phyloP scores from a whole-genome alignment of 1,140 invertebrate genomes.

The Plutomurus gul region DNA sequence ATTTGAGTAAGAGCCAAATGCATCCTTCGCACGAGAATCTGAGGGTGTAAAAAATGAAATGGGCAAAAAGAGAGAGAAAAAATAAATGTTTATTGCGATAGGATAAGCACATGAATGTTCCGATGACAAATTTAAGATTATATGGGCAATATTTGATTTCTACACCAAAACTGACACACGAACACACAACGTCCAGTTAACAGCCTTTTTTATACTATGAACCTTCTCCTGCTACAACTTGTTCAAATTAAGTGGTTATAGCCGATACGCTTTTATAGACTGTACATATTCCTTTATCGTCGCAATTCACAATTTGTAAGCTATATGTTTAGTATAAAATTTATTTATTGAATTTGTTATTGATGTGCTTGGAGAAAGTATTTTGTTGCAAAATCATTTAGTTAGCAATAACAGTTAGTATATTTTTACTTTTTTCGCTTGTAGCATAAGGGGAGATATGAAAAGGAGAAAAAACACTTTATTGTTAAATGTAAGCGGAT shows the following conservation, averaged over 20 bases:
- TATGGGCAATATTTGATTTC: slow-evolving; percentile 1
- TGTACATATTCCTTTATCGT: too few species aligned
- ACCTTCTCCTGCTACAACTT: too few species aligned
- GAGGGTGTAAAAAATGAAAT: neutral
- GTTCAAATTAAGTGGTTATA: too few species aligned
- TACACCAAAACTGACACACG: too few species aligned
- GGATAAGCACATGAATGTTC: neutral
- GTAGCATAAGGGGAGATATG: slow-evolving; percentile 15
- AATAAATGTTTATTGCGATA: slow-evolving; percentile 13
- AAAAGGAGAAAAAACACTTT: neutral
- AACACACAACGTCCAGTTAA: too few species aligned
- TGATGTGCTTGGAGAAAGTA: neutral
- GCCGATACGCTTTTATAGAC: too few species aligned
- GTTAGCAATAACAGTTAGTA: neutral
- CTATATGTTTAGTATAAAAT: too few species aligned
- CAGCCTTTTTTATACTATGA: neutral
- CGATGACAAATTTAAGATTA: slow-evolving; percentile 28
- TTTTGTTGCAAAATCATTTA: neutral
- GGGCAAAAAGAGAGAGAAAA: neutral
- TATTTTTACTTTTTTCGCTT: neutral
- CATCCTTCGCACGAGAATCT: slow-evolving; percentile 4
- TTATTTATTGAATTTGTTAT: slow-evolving; percentile 15
- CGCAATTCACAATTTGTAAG: too few species aligned
- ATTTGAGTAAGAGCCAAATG: slow-evolving; percentile 26
- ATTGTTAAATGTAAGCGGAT: neutral